Evolutionary conservation across 2,888 invertebrate species (phyloP).

Genomic region (Orthosia gothica): DNA sequence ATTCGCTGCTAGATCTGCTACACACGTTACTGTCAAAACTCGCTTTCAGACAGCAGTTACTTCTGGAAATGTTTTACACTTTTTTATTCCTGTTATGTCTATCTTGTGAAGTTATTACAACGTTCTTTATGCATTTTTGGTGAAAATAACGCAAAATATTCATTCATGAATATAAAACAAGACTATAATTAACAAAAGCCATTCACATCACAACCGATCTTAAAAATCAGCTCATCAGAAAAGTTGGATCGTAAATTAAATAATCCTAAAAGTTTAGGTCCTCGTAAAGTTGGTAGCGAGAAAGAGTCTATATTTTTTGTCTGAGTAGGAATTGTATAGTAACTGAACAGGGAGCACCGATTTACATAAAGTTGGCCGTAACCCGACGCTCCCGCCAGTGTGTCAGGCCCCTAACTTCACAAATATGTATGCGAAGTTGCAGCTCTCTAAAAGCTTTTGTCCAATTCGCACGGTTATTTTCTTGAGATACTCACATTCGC

Average conservation of each 20-base stretch:
- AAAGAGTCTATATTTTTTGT: conserved; percentile 33
- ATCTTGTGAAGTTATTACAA: conserved; percentile 1
- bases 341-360: conserved; percentile 26
- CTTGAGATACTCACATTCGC: no score
- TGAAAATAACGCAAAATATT: neutral
- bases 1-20: conserved; percentile 59
- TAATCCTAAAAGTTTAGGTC: conserved; percentile 36
- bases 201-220: conserved; percentile 26
- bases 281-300: conserved; percentile 9
- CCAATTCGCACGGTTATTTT: no score
- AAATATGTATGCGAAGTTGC: conserved; percentile 72
- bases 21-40: conserved; percentile 52
- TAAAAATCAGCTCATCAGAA: conserved; percentile 46
- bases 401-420: conserved; percentile 63
- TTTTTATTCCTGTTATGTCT: conserved; percentile 7
- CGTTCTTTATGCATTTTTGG: neutral
- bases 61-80: conserved; percentile 32
- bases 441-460: conserved; percentile 83
- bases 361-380: conserved; percentile 46
- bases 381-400: conserved; percentile 42
- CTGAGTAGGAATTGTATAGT: conserved; percentile 21
- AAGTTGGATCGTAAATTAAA: conserved; percentile 11
- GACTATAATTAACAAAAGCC: conserved; percentile 34
- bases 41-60: conserved; percentile 16
- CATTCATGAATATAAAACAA: conserved; percentile 11